Base-by-base conservation (phyloP, 37 sponge, comb jelly and placozoan genomes). In the Diacarnus erythraeanus region DNA sequence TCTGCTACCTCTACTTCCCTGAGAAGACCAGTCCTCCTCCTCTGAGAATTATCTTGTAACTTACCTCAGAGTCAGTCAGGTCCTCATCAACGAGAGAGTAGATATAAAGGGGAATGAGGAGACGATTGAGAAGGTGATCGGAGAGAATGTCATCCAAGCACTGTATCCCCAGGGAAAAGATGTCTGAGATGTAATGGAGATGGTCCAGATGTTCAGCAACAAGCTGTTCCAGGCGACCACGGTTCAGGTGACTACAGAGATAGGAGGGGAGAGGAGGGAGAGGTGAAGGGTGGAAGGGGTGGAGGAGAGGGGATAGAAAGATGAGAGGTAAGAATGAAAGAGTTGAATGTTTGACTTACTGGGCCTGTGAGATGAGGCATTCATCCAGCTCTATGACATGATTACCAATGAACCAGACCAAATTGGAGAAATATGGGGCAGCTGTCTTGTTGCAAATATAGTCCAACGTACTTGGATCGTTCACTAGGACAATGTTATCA, bases 131-230 rank as follows among this genome's bases (percentile, higher is more conserved):
- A 21, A 92, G 71, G 58, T 92, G 91, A 35, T 82, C 88, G 0
- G 72, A 42, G 20, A 99, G 71, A 35, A 99, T 47, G 23, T 79
- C 84, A 59, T 87, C 83, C 56, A 99, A 89, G 15, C 75, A 59
- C 54, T 35, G 34, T 8, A 96, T 47, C 26, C 73, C 58, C 23
- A 99, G 93, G 31, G 70, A 81, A 35, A 94, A 77, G 75, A 99
- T 94, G 71, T 99, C 99, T 43, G 94, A 86, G 57, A 99, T 65
- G 66, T 99, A 99, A 63, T 92, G 94, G 75, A 97, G 80, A 57
- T 96, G 93, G 64, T 99, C 99, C 57, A 99, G 64, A 44, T 99
- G 99, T 22, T 92, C 95, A 2, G 95, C 99, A 17, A 96, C 91
- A 35, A 92, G 79, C 47, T 77, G 38, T 56, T 90, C 93, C 80